phyloP scores from a whole-genome alignment of 2,888 invertebrate genomes.

The Graphium colonna region DNA sequence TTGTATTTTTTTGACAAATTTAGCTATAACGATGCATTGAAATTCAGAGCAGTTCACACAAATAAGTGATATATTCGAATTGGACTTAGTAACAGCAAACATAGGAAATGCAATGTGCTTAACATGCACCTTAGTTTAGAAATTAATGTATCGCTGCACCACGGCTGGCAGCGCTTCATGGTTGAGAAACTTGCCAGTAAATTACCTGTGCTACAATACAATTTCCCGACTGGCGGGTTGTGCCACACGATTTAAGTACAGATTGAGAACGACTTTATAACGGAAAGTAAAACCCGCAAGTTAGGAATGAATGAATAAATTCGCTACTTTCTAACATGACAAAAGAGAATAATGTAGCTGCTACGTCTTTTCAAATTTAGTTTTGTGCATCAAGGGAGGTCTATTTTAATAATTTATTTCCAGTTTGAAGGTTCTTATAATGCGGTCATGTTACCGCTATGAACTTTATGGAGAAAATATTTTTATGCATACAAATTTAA shows the following conservation, averaged over 20 bases:
- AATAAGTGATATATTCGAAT: constrained; percentile 9
- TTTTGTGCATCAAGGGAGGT: not conserved
- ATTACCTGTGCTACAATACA: constrained; percentile 18
- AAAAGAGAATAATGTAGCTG: not conserved
- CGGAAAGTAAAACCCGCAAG: constrained; percentile 1
- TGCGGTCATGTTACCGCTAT: no score
- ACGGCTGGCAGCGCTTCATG: constrained; percentile 19
- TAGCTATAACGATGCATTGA: no score
- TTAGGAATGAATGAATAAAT: not conserved
- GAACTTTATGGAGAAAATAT: no score
- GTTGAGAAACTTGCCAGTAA: constrained; percentile 20
- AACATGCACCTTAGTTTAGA: constrained; percentile 22
- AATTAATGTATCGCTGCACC: constrained; percentile 20
- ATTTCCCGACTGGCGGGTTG: constrained; percentile 10
- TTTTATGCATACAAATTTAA: no score
- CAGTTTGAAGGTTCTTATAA: no score
- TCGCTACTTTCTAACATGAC: not conserved
- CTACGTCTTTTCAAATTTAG: not conserved
- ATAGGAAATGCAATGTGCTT: constrained; percentile 19
- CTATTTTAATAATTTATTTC: not conserved
- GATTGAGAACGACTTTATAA: constrained; percentile 15
- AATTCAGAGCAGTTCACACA: not conserved
- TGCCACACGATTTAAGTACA: constrained; percentile 14
- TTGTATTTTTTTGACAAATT: no score
- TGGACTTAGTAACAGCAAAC: constrained; percentile 7